Conservation (phyloP, 2,797 vertebrate species). For the Oreortyx pictus region DNA sequence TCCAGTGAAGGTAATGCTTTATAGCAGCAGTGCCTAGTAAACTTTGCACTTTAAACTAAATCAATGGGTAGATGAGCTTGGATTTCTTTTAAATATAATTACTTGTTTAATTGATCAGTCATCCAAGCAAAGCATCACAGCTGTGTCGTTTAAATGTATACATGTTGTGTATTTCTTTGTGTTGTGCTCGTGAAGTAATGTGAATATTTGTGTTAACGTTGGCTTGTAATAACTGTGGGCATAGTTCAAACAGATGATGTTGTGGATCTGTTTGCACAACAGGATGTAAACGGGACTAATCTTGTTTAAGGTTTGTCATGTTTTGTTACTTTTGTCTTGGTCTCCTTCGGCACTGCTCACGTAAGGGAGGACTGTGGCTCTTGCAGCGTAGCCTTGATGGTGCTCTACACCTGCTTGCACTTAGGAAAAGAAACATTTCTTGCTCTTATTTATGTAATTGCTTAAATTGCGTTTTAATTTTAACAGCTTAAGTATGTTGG, state of each 20-base stretch:
- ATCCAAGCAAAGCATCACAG: background rate
- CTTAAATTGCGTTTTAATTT: conserved; percentile 62
- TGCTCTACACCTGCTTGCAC: conserved; percentile 58
- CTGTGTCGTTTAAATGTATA: accelerated
- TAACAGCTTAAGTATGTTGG: conserved; percentile 43
- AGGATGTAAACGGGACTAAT: background rate
- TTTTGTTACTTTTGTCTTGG: background rate
- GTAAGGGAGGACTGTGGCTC: accelerated
- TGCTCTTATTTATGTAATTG: conserved; percentile 59
- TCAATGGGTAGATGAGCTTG: background rate
- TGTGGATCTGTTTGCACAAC: background rate
- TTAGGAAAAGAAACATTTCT: conserved; percentile 68
- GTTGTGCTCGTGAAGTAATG: accelerated
- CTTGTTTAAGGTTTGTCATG: background rate
- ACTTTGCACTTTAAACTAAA: background rate
- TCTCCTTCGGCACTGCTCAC: background rate
- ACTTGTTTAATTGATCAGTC: accelerated
- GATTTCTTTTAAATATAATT: background rate
- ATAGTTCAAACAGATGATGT: accelerated
- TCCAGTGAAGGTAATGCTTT: background rate
- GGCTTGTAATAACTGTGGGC: background rate
- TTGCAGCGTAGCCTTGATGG: background rate
- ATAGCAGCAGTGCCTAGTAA: background rate
- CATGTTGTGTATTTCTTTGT: accelerated
- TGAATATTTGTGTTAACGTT: accelerated